Conservation (phyloP, 2,113 vertebrate species). For the Jaculus jaculus region DNA sequence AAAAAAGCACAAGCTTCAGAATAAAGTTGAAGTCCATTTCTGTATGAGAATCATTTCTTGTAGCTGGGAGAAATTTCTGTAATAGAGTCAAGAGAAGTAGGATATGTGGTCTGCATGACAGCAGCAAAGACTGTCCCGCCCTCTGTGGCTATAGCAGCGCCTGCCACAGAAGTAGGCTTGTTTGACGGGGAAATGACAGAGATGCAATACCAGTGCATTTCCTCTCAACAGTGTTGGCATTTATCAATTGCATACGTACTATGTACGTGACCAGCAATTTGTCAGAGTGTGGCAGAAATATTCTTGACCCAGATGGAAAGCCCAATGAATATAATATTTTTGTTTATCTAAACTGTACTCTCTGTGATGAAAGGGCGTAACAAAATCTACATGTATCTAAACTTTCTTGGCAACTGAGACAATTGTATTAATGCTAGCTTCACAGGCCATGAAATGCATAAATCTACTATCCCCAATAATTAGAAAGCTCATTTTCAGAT, state of each 20-base stretch:
- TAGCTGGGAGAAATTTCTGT: background rate
- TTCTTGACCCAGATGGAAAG: slow-evolving; percentile 32
- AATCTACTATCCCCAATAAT: background rate
- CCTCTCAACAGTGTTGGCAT: slow-evolving; percentile 34
- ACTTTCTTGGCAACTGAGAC: background rate
- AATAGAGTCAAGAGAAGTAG: background rate
- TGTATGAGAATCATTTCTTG: background rate
- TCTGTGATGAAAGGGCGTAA: background rate
- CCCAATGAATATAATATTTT: background rate
- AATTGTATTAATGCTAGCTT: background rate
- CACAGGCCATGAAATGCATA: background rate
- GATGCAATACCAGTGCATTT: background rate
- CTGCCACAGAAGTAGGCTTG: background rate
- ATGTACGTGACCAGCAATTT: background rate
- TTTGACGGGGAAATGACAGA: background rate
- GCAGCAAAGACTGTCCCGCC: background rate
- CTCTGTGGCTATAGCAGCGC: background rate
- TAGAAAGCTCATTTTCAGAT: background rate
- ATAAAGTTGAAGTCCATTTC: background rate
- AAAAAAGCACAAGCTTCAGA: background rate
- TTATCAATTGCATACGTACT: slow-evolving; percentile 40
- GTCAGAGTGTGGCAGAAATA: slow-evolving; percentile 8
- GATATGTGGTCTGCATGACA: background rate
- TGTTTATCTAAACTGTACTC: background rate
- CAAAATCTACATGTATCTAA: background rate